Evolutionary conservation across 2,113 vertebrate genomes (phyloP), one percentile per base, ranked within the genome.

Genomic region (Gavialis gangeticus): DNA sequence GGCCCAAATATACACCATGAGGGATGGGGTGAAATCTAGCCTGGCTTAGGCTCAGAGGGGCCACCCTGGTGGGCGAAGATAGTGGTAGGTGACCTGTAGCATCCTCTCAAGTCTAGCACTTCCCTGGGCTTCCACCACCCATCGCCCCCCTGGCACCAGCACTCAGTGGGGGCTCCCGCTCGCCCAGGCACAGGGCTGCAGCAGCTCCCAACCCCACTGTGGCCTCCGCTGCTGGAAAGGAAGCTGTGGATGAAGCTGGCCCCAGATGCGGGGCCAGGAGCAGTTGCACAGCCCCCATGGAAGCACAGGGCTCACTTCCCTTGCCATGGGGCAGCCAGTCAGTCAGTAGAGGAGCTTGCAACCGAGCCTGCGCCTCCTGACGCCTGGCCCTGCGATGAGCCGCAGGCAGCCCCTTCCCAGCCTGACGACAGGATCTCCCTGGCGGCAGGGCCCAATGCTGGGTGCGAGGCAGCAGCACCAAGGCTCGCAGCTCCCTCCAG

Each of bases 31-130:
- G 46, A 46, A 46, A 46, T 46, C 46, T 46, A 46, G 46, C 30
- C 19, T 66, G 67, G 18, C 67, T n/a, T 71, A 19, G 37, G 67
- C n/a, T 69, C n/a, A 1, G 5, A 37, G 22, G 79, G 10, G 17
- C 0, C 0, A 22, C 14, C 2, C 2, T 3, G 2, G 10, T 10
- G 27, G 4, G 4, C 8, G 15, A 13, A 3, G 2, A 90, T 2
- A 24, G 22, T 13, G 56, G 69, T 14, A 79, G 80, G 59, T 19
- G 14, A 3, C 30, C 27, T 18, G 27, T 2, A 0, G 46, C 2
- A n/a, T n/a, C 17, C 55, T 81, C 28, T 63, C 11, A 1, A 18
- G 54, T 91, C 75, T 55, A 80, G 71, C 4, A 3, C 37, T 54
- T 84, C 66, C 75, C 55, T 4, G 0, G 9, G 28, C 59, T 15